Base-by-base conservation (phyloP, 2,888 invertebrate genomes). In the Lasius fuliginosus region DNA sequence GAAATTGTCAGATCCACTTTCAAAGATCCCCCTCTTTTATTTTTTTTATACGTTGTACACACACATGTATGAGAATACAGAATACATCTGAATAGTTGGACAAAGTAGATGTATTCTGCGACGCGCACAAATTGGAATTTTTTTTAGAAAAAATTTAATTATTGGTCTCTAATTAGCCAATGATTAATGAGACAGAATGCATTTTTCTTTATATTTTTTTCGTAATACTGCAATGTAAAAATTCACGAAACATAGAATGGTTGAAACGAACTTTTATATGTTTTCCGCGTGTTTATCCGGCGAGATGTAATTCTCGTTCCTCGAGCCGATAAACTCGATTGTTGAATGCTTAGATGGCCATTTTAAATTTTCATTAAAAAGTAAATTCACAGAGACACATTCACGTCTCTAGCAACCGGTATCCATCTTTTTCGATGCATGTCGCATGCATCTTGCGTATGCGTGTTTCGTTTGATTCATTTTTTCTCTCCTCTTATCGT, bases 21-120 rank as follows among this genome's bases (percentile, higher is more conserved):
- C 18, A 27, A 18, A 46, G 18, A 23, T 23, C 11, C 3, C 11
- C 12, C n/a, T 77, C n/a, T 27, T 56, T 79, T 73, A 42, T 49
- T 56, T 42, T 30, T 71, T 53, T 53, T 53, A 36, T 30, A 49
- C 9, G 30, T 27, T 18, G n/a, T 69, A 53, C 11, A n/a, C n/a
- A 30, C 11, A 53, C 12, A 23, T 33, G 15, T 33, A 15, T 69
- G 2, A 11, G 30, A 75, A 33, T 42, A 64, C 5, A 36, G 8
- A 68, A 12, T 56, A 77, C 46, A 46, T 71, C 60, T 46, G 30
- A 23, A 77, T 56, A n/a, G 56, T 42, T 79, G 71, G 71, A 71
- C 46, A 23, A 46, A 46, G n/a, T 42, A 79, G 40, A 56, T 71
- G 23, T 60, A 73, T 60, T 60, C 15, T 56, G 68, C 15, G 36